A percentile compares a stretch with the other conserved stretches of the same genome.
Conservation (phyloP, 2,797 vertebrate genomes). For the Scolopax bukidnonensis region DNA sequence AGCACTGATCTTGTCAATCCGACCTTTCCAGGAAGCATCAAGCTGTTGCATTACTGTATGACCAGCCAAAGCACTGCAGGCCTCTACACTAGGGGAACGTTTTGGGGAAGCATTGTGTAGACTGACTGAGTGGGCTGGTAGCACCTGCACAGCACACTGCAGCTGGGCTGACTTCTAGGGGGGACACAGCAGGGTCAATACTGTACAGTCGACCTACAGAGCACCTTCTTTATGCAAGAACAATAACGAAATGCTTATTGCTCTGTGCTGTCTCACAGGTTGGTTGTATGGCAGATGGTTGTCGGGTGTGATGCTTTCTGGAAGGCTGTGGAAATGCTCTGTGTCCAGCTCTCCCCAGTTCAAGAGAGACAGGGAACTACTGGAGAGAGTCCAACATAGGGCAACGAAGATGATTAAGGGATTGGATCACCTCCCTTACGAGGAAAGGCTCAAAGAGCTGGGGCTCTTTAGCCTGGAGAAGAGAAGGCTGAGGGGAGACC, state of each 20-base stretch:
- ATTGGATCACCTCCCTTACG: too few relatives aligned
- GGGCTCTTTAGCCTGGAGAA: too few relatives aligned
- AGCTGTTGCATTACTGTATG: background rate
- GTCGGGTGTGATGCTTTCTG: background rate
- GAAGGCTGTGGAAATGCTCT: background rate
- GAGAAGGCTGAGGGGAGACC: too few relatives aligned
- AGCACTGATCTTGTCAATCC: conserved; percentile 15
- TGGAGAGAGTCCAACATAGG: too few relatives aligned
- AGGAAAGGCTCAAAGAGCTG: too few relatives aligned
- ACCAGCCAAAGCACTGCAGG: background rate
- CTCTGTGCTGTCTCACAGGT: background rate
- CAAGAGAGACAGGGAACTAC: too few relatives aligned
- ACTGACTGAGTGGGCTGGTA: background rate
- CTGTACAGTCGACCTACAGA: background rate
- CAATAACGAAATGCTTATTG: rapidly evolving
- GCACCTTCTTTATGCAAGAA: background rate
- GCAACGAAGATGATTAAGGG: too few relatives aligned
- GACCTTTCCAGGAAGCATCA: background rate
- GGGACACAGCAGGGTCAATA: background rate
- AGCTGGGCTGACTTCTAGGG: background rate
- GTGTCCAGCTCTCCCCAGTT: background rate
- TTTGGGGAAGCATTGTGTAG: background rate
- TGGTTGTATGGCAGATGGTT: background rate
- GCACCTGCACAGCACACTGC: background rate
- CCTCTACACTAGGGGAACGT: background rate